These are phyloP conservation scores for Gari tellinella DNA, from an alignment of 2,888 invertebrate genomes.

Conservation along the genomic window DNA sequence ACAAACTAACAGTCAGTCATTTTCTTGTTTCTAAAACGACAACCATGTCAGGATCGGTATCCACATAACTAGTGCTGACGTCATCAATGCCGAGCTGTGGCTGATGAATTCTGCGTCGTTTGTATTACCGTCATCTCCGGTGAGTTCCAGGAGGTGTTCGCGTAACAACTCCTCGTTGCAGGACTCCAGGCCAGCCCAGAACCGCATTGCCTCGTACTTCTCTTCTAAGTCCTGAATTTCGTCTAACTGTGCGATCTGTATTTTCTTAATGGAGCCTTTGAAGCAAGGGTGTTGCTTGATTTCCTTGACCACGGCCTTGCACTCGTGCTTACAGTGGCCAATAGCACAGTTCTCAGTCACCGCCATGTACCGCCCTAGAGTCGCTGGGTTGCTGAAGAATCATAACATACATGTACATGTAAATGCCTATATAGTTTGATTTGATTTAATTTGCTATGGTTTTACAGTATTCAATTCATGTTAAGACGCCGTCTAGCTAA, in stretches of 20 bases:
- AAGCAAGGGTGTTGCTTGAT: conserved; percentile 55
- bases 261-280: conserved; percentile 40
- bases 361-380: conserved; percentile 7
- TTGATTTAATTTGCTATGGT: too few species aligned
- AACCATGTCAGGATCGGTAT: too few species aligned
- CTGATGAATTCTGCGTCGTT: too few species aligned
- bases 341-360: conserved; percentile 37
- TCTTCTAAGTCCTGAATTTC: background rate
- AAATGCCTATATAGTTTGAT: too few species aligned
- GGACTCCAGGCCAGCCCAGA: conserved; percentile 28
- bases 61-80: too few species aligned
- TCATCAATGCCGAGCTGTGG: too few species aligned
- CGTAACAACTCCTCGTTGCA: conserved; percentile 23
- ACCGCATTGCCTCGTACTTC: background rate
- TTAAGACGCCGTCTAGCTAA: too few species aligned
- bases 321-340: conserved; percentile 44
- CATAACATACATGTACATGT: too few species aligned
- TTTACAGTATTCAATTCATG: too few species aligned
- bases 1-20: too few species aligned
- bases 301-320: conserved; percentile 32
- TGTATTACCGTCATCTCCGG: too few species aligned
- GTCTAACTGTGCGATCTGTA: background rate
- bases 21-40: too few species aligned
- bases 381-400: conserved; percentile 38
- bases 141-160: background rate